phyloP scores from a whole-genome alignment of 1,140 invertebrate species.

The Diabrotica undecimpunctata region DNA sequence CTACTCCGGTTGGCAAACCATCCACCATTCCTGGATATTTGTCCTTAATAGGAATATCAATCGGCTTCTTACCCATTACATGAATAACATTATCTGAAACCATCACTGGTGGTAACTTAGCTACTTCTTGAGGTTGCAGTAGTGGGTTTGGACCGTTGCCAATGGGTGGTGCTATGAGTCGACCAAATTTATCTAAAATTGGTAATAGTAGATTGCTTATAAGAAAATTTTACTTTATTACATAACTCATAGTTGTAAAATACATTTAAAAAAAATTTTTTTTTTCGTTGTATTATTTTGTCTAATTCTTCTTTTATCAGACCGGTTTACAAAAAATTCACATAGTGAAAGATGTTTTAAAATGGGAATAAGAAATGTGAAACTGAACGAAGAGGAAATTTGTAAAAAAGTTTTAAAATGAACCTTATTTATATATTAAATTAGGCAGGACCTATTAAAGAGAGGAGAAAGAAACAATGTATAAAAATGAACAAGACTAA shows the following conservation, averaged over 20 bases:
- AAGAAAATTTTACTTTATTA: no score
- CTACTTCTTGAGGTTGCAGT: constrained; percentile 7
- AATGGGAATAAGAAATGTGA: no score
- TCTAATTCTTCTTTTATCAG: no score
- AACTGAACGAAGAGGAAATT: no score
- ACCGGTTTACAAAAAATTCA: no score
- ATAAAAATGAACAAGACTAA: no score
- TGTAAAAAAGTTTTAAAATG: no score
- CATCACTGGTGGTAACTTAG: constrained; percentile 30
- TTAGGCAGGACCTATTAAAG: no score
- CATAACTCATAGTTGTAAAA: neutral
- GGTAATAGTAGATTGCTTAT: neutral
- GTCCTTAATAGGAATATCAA: constrained; percentile 42
- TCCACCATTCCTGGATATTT: constrained; percentile 45
- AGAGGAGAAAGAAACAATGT: no score
- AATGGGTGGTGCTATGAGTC: neutral
- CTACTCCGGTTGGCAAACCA: constrained; percentile 51
- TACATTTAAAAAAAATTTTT: neutral
- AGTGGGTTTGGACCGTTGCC: constrained; percentile 17
- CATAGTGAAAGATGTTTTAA: no score
- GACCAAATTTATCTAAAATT: neutral
- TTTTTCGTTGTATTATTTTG: no score
- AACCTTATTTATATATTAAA: no score
- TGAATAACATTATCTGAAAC: constrained; percentile 38
- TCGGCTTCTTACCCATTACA: constrained; percentile 36